Evolutionary conservation across 1,140 invertebrate species (phyloP).

Genomic region (Rhyacophila brunnea): DNA sequence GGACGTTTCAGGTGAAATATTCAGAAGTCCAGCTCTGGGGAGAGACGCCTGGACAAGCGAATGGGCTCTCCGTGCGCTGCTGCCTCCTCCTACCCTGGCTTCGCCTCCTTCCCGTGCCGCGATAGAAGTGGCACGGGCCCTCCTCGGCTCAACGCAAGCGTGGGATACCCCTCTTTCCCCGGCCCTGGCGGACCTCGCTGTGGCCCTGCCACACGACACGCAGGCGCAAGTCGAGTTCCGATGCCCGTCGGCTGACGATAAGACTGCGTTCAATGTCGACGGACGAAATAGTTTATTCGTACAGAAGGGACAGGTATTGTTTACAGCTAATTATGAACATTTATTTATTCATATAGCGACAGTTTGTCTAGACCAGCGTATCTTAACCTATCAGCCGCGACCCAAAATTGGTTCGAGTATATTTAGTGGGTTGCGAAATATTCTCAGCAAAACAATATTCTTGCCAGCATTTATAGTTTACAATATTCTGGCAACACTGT

Average conservation of each 20-base stretch:
- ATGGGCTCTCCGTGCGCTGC: conserved; percentile 73
- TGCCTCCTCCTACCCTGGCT: conserved; percentile 42
- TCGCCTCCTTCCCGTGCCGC: conserved; percentile 68
- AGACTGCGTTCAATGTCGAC: conserved; percentile 17
- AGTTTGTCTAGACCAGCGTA: no score
- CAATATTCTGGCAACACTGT: no score
- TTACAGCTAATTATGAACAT: no score
- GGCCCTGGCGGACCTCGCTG: conserved; percentile 12
- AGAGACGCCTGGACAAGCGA: conserved; percentile 85
- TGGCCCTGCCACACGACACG: conserved; percentile 3
- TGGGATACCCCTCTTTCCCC: conserved; percentile 11
- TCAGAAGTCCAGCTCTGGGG: conserved; percentile 70
- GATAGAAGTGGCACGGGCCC: conserved; percentile 69
- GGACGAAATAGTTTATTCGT: conserved; percentile 23
- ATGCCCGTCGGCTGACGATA: conserved; percentile 14
- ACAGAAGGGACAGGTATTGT: conserved; percentile 29
- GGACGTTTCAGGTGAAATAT: conserved; percentile 57
- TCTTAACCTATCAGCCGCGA: no score
- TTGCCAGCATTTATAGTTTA: no score
- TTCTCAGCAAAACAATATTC: no score
- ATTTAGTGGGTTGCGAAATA: no score
- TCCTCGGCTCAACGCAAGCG: conserved; percentile 54
- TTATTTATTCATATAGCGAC: no score
- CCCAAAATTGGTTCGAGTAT: no score
- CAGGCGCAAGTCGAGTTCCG: conserved; percentile 19